Evolutionary conservation across 2,888 invertebrate genomes (phyloP), one percentile per base, ranked within the genome.

Genomic region (Lomographa bimaculata): DNA sequence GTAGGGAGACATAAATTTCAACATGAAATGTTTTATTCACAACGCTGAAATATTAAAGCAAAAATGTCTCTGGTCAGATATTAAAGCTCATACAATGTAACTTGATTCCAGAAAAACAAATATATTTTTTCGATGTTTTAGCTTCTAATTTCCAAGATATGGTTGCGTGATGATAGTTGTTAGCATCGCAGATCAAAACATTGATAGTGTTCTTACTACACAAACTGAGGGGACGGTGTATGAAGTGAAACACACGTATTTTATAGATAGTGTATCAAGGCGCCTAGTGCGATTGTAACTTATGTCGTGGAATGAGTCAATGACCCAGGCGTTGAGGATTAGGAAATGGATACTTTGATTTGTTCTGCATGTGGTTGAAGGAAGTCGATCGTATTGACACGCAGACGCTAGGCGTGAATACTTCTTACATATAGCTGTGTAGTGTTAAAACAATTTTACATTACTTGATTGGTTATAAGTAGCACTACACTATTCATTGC

Each of bases 291-390:
- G 64, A 74, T 71, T 76, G 72, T 68, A 64, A 67, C 68, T 70
- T 75, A 71, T 60, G 64, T 64, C 60, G 50, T 37, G 57, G 63
- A 51, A 64, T 60, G 61, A 74, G 85, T 83, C 86, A 80, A 78
- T 70, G 82, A 82, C 83, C 85, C 62, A 62, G 58, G 60, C 26
- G 29, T 12, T 64, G 56, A 66, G 60, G 62, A 71, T 74, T 79
- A 78, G 74, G 74, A 78, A 79, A 75, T 71, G 55, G 71, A 75
- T 68, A 74, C 65, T 68, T 68, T 46, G 56, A 65, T 66, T 60
- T 60, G 60, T 64, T 62, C 64, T 63, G 61, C 52, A 47, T 57
- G 57, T 68, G 56, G 57, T 60, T 50, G 54, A 59, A 54, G 54
- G 53, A 57, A 53, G 57, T 61, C 51, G 50, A 54, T 51, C 50